Percentiles rank a stretch among this genome's conserved stretches.
Evolutionary conservation across 2,797 vertebrate genomes (phyloP).

Genomic region (Myiotriccus ornatus): DNA sequence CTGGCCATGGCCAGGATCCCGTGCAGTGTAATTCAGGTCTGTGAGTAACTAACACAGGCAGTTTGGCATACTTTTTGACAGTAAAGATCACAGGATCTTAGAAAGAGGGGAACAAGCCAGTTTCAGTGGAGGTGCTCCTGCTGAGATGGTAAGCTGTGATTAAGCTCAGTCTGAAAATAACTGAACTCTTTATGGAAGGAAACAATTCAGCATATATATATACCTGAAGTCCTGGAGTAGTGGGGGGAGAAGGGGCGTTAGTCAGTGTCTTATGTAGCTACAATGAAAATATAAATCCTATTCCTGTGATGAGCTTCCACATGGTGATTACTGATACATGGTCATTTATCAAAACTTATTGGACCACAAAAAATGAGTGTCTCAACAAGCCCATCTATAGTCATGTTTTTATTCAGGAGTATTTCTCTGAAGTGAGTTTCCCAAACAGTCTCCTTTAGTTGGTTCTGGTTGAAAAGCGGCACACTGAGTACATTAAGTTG

Average conservation of each 20-base stretch:
- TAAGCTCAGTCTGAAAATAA: neutral
- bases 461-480: neutral
- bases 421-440: neutral
- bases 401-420: neutral
- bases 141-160: neutral
- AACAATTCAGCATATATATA: neutral
- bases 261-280: neutral
- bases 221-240: neutral
- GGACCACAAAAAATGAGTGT: neutral
- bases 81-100: neutral
- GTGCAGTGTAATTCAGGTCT: neutral
- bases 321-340: neutral
- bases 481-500: neutral
- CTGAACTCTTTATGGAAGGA: neutral
- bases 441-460: neutral
- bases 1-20: accelerated
- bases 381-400: neutral
- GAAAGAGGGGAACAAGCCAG: neutral
- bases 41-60: neutral
- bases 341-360: neutral
- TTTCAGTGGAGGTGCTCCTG: neutral
- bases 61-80: neutral
- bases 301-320: neutral
- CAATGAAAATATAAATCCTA: neutral
- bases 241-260: accelerated